These are phyloP conservation scores for Heteronetta atricapilla DNA, from an alignment of 2,113 vertebrate species.

Conservation along the genomic window DNA sequence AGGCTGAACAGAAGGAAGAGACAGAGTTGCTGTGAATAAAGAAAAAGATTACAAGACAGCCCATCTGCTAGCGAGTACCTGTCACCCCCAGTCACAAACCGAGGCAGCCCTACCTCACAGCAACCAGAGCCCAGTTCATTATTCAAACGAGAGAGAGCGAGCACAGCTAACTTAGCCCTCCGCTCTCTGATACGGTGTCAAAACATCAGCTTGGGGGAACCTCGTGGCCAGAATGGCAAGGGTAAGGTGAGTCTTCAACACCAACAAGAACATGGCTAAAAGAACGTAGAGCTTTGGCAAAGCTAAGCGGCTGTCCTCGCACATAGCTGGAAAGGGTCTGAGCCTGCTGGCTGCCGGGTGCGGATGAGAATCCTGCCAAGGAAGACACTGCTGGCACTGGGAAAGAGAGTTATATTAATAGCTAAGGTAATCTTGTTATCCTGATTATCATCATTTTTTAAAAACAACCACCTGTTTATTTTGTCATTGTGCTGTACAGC, in stretches of 20 bases:
- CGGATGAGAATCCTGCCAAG: slow-evolving; percentile 34
- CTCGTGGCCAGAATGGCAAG: slow-evolving; percentile 26
- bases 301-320: slow-evolving; percentile 46
- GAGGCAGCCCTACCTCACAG: slow-evolving; percentile 45
- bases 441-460: background rate
- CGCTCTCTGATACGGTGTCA: slow-evolving; percentile 62
- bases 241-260: slow-evolving; percentile 37
- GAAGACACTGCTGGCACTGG: background rate
- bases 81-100: slow-evolving; percentile 66
- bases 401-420: background rate
- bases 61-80: slow-evolving; percentile 59
- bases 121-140: slow-evolving; percentile 73
- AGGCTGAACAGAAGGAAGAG: slow-evolving; percentile 59
- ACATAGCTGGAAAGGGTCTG: slow-evolving; percentile 26
- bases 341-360: slow-evolving; percentile 23
- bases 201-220: slow-evolving; percentile 62
- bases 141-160: slow-evolving; percentile 64
- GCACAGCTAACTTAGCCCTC: slow-evolving; percentile 50
- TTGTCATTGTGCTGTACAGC: background rate
- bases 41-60: slow-evolving; percentile 61
- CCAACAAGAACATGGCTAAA: slow-evolving; percentile 61
- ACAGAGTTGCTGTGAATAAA: slow-evolving; percentile 55
- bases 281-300: background rate
- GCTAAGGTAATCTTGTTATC: slow-evolving; percentile 18
- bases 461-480: background rate